phyloP scores from a whole-genome alignment of 2,113 vertebrate species.

The Nothoprocta perdicaria region DNA sequence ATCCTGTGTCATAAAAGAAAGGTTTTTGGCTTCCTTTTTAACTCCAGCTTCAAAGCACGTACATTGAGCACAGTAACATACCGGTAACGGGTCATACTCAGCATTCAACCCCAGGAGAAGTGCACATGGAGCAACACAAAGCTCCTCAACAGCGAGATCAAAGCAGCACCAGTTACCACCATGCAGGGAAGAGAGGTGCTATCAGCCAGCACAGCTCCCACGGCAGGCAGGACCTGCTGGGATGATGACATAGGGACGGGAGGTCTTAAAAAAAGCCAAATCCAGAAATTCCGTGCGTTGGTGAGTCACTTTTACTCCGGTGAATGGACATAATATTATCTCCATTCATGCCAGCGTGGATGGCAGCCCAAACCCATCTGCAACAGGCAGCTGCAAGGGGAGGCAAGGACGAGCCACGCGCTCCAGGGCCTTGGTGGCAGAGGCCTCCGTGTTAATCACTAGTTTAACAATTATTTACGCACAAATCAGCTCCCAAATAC shows the following conservation, averaged over 20 bases:
- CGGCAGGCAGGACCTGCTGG: background rate
- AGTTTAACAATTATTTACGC: slow-evolving; percentile 8
- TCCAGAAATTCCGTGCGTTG: background rate
- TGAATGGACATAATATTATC: background rate
- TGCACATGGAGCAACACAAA: background rate
- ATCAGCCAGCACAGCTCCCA: background rate
- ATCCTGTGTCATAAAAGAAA: background rate
- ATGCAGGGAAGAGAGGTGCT: background rate
- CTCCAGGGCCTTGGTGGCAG: background rate
- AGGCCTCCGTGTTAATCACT: background rate
- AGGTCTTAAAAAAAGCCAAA: background rate
- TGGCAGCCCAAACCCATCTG: background rate
- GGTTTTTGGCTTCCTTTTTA: background rate
- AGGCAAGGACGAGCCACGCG: background rate
- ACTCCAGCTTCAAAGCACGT: background rate
- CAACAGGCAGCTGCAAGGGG: background rate
- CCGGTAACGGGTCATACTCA: background rate
- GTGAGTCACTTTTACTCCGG: rapidly evolving
- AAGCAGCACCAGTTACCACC: background rate
- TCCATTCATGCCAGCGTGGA: background rate
- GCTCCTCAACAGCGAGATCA: background rate
- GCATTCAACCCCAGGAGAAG: background rate
- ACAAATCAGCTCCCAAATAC: background rate
- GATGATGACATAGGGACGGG: background rate
- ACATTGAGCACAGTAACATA: background rate